These are phyloP conservation scores for Gobio occitaniae DNA, from an alignment of 2,797 vertebrate species.

Conservation along the genomic window DNA sequence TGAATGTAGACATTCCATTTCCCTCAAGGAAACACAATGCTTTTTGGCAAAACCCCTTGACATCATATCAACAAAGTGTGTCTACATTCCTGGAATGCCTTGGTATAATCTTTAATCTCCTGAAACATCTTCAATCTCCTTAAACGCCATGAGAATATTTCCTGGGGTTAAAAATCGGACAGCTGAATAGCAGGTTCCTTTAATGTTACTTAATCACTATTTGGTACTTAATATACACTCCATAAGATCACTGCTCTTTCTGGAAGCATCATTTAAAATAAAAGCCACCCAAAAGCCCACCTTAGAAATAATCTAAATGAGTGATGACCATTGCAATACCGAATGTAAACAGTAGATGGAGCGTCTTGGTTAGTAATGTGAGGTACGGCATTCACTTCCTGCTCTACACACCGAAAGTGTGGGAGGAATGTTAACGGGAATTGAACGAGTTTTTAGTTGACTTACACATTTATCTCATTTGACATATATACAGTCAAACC, in stretches of 20 bases:
- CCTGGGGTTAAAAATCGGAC: background rate
- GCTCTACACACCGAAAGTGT: background rate
- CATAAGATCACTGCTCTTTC: background rate
- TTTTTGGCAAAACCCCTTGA: background rate
- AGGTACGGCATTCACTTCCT: background rate
- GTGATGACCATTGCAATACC: background rate
- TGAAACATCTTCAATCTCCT: background rate
- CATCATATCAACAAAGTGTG: background rate
- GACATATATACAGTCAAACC: no score
- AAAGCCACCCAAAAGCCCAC: background rate
- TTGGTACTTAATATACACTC: background rate
- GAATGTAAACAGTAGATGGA: slow-evolving; percentile 52
- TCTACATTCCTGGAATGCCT: background rate
- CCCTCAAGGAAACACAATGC: background rate
- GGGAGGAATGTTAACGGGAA: background rate
- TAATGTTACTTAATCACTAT: background rate
- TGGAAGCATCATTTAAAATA: background rate
- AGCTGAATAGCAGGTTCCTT: background rate
- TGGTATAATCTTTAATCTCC: background rate
- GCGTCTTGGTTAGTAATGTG: slow-evolving; percentile 8
- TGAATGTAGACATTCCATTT: background rate
- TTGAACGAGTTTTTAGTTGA: background rate
- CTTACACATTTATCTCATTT: background rate
- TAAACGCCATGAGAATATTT: background rate
- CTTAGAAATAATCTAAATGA: background rate